These are phyloP conservation scores for Campoplex nolae DNA, from an alignment of 2,888 invertebrate genomes.

Conservation along the genomic window DNA sequence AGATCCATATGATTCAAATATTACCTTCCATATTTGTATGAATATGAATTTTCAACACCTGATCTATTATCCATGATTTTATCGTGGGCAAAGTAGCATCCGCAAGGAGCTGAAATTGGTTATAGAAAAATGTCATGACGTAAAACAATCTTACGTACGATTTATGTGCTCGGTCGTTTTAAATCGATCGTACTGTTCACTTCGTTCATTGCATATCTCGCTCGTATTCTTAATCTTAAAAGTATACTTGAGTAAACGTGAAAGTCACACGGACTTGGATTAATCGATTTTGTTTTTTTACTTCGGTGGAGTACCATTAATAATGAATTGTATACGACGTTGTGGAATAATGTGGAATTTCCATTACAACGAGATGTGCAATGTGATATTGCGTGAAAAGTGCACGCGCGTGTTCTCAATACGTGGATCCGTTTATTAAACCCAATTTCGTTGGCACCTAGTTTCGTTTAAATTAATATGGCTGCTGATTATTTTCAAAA, in stretches of 20 bases:
- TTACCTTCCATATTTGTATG: neutral
- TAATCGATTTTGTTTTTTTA: conserved; percentile 11
- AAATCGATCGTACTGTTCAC: conserved; percentile 12
- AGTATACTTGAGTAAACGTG: conserved; percentile 3
- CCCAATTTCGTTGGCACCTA: neutral
- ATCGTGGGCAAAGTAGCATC: conserved; percentile 3
- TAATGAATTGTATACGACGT: conserved; percentile 23
- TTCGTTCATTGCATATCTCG: neutral
- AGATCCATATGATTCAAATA: too few relatives aligned
- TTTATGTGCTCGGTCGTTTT: neutral
- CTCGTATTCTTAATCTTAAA: conserved; percentile 2
- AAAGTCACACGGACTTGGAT: conserved; percentile 1
- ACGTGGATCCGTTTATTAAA: neutral
- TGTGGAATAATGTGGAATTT: conserved; percentile 6
- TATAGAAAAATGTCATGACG: neutral
- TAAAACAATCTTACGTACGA: neutral
- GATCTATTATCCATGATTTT: neutral
- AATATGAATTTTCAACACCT: neutral
- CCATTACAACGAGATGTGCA: conserved; percentile 1
- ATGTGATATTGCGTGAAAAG: conserved; percentile 5
- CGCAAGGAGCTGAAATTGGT: neutral
- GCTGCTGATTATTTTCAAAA: neutral
- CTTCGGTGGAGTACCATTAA: conserved; percentile 7
- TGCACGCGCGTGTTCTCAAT: neutral
- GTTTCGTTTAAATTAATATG: neutral